Percentiles rank a stretch among this genome's conserved stretches.
phyloP scores from a whole-genome alignment of 1,140 invertebrate genomes.

The Zophobas morio region DNA sequence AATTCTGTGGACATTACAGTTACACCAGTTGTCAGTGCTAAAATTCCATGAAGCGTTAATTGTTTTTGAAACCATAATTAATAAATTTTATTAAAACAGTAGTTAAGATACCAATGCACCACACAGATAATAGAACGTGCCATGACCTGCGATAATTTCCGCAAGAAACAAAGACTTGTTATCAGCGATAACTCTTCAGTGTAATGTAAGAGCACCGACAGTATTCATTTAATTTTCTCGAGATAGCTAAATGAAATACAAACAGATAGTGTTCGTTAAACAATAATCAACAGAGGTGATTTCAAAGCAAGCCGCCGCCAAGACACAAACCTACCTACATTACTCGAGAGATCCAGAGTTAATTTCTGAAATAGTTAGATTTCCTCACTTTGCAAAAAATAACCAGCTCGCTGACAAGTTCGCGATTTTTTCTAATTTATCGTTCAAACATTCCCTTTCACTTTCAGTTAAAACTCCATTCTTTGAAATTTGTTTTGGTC shows the following conservation, averaged over 20 bases:
- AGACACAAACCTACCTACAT: background rate
- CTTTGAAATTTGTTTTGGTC: background rate
- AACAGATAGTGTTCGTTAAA: constrained; percentile 25
- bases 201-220: constrained; percentile 13
- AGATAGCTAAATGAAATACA: constrained; percentile 18
- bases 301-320: constrained; percentile 16
- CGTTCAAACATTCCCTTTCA: background rate
- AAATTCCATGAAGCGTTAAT: no score
- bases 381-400: background rate
- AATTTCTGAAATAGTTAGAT: background rate
- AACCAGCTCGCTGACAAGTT: background rate
- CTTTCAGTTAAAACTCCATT: background rate
- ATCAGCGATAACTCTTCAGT: background rate
- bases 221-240: constrained; percentile 27
- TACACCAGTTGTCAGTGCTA: no score
- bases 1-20: no score
- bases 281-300: constrained; percentile 21
- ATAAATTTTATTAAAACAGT: no score
- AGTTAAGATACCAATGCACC: background rate
- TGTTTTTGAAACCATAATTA: no score
- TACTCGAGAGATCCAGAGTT: background rate
- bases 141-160: constrained; percentile 29
- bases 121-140: constrained; percentile 8
- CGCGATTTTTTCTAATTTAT: background rate
- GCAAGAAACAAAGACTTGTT: constrained; percentile 14